Evolutionary conservation across 2,113 vertebrate genomes (phyloP).

Genomic region (Neodontobutis hainanensis): DNA sequence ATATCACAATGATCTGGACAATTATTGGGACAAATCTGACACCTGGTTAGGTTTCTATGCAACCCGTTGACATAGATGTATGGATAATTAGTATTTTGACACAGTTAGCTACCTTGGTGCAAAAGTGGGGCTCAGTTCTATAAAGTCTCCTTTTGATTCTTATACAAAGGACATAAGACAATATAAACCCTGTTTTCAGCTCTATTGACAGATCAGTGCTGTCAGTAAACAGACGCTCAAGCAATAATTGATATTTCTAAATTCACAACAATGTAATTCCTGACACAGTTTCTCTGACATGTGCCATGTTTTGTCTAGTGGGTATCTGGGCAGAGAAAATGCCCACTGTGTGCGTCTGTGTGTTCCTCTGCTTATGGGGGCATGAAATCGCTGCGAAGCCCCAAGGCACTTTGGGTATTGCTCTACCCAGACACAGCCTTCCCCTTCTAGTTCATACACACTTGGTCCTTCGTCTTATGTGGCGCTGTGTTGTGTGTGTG

Average conservation of each 20-base stretch:
- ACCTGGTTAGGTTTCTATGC: too few species aligned
- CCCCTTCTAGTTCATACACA: slow-evolving; percentile 33
- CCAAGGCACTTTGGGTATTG: slow-evolving; percentile 55
- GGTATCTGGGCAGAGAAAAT: slow-evolving; percentile 54
- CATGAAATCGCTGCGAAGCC: slow-evolving; percentile 81
- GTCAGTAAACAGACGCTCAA: too few species aligned
- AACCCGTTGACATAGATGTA: too few species aligned
- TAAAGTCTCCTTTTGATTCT: too few species aligned
- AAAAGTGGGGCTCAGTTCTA: too few species aligned
- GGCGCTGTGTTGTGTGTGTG: slow-evolving; percentile 6
- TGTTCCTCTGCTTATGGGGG: slow-evolving; percentile 77
- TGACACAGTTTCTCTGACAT: slow-evolving; percentile 18
- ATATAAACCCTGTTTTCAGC: too few species aligned
- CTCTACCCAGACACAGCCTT: slow-evolving; percentile 54
- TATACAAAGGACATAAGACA: too few species aligned
- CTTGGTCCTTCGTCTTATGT: slow-evolving; percentile 14
- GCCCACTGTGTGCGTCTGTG: slow-evolving; percentile 50
- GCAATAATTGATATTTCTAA: not conserved
- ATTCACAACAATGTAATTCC: not conserved
- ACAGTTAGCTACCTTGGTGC: too few species aligned
- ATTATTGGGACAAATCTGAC: too few species aligned
- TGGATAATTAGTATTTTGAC: too few species aligned
- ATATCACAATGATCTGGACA: not conserved
- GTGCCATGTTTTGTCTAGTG: slow-evolving; percentile 41
- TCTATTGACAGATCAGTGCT: too few species aligned